Evolutionary conservation across 2,113 vertebrate genomes (phyloP), one percentile per base, ranked within the genome.

Genomic region (Rhinichthys klamathensis): DNA sequence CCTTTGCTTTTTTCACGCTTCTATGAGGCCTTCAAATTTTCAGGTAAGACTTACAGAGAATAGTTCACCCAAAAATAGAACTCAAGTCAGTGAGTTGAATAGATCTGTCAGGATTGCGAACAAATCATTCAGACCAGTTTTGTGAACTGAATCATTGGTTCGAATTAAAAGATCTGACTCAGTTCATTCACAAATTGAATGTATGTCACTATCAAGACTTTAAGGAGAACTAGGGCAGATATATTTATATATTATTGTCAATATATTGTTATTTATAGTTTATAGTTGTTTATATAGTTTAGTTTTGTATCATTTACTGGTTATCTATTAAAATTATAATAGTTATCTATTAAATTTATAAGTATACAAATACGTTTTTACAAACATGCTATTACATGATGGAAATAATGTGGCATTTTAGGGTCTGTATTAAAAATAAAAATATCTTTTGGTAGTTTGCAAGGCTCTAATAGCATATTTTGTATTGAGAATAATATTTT

Each of bases 1-100:
- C 98, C 98, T 89, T 93, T 99, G 91, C 95, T 99, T 32, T 99
- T 99, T 92, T 99, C 98, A 85, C 96, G 98, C 32, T 99, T 99
- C 91, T 99, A 99, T 0, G 98, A 99, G 94, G 98, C 97, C 92
- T 98, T 98, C 87, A 99, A 97, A 86, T 97, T 99, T 90, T 98
- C 98, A 93, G 98, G 98, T 99, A 91, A 38, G 35, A 6, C 69
- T 72, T 41, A 12, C 18, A 72, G 15, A 25, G 13, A 76, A 27
- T 30, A 61, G 15, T 61, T 54, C 21, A 58, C 25, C 13, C n/a
- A 54, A 30, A 51, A 51, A 27, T 44, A 18, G 16, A 23, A 44
- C 23, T 21, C 32, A 23, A 23, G 35, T 70, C 18, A 41, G 35
- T 70, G 18, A 27, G n/a, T n/a, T 63, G 60, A 70, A 70, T 70